Conservation (phyloP, 1,140 invertebrate species). For the Oppia nitens region DNA sequence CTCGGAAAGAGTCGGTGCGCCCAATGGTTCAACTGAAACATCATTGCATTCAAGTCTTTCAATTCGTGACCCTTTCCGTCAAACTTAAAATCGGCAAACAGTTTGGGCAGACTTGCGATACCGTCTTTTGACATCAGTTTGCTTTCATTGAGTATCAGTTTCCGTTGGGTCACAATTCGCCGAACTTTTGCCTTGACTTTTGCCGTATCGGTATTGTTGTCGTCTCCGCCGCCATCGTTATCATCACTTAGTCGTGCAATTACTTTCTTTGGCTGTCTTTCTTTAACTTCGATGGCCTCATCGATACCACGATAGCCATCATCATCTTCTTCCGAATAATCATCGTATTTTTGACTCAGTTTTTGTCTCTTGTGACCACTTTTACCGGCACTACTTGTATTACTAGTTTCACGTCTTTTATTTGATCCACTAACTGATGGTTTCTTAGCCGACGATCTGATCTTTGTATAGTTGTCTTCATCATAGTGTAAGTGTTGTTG, state of each 20-base stretch:
- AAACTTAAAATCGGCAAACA: slow-evolving; percentile 65
- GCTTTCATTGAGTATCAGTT: background rate
- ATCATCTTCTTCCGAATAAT: background rate
- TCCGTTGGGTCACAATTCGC: background rate
- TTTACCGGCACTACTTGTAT: no score
- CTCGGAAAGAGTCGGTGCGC: slow-evolving; percentile 73
- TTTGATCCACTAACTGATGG: no score
- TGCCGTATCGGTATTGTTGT: background rate
- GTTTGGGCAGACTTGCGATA: slow-evolving; percentile 50
- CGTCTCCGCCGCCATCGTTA: background rate
- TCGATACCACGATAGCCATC: background rate
- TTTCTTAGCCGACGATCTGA: no score
- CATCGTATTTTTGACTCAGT: no score
- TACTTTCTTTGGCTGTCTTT: no score
- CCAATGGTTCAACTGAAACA: slow-evolving; percentile 79
- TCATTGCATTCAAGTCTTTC: slow-evolving; percentile 56
- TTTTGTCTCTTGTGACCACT: no score
- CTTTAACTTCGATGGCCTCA: background rate
- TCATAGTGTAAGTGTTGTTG: no score
- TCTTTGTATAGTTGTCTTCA: no score
- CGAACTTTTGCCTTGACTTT: background rate
- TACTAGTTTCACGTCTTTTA: no score
- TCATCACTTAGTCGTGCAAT: background rate
- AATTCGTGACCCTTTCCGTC: slow-evolving; percentile 64
- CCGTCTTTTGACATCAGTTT: slow-evolving; percentile 51